A percentile compares a stretch with the other conserved stretches of the same genome.
Evolutionary conservation across 1,140 invertebrate genomes (phyloP).

Genomic region (Calliopsis andreniformis): DNA sequence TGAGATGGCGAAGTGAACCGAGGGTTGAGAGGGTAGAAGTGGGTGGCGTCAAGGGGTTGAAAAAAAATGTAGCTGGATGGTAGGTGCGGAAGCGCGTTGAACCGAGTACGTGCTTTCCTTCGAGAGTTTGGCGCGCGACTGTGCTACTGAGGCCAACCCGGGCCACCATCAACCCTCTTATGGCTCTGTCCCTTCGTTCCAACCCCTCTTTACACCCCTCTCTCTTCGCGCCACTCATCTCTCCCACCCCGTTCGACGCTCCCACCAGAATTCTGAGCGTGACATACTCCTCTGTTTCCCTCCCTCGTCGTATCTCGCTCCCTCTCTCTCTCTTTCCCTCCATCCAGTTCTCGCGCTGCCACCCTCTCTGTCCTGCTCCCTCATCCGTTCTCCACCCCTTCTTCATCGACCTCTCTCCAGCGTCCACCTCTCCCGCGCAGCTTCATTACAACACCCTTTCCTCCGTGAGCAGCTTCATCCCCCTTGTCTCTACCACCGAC

Average conservation of each 20-base stretch:
- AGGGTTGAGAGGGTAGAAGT: neutral
- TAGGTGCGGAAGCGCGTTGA: constrained; percentile 52
- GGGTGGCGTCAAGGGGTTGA: constrained; percentile 5
- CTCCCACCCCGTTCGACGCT: constrained; percentile 41
- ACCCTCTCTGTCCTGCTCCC: constrained; percentile 7
- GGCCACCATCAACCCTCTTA: constrained; percentile 78
- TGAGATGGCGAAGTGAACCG: neutral
- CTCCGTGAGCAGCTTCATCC: constrained; percentile 59
- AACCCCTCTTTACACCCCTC: constrained; percentile 65
- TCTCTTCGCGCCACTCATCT: constrained; percentile 35
- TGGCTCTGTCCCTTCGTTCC: constrained; percentile 74
- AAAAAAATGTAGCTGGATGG: constrained; percentile 20
- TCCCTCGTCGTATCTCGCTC: constrained; percentile 36
- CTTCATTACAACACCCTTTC: constrained; percentile 75
- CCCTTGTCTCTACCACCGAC: constrained; percentile 49
- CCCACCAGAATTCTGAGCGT: constrained; percentile 57
- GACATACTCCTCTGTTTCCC: constrained; percentile 59
- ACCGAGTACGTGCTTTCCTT: constrained; percentile 71
- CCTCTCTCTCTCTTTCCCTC: constrained; percentile 25
- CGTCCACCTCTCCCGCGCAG: constrained; percentile 54
- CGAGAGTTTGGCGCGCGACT: constrained; percentile 78
- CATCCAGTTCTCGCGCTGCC: constrained; percentile 13
- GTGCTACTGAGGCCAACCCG: constrained; percentile 77
- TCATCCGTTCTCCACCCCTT: constrained; percentile 26
- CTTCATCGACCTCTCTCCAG: constrained; percentile 53